Evolutionary conservation across 2,888 invertebrate species (phyloP).

Genomic region (Pammene fasciana): DNA sequence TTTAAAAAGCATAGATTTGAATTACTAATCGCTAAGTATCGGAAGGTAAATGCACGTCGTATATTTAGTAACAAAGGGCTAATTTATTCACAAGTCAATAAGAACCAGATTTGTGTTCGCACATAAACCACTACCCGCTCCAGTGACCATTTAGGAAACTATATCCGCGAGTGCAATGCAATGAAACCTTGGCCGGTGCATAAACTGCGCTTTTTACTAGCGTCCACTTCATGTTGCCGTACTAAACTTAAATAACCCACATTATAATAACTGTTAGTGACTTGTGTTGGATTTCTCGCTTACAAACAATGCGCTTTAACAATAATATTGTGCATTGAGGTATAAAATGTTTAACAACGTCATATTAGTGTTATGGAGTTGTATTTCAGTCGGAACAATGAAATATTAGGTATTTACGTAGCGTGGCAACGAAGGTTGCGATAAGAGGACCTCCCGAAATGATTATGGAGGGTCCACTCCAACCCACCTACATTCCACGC

Average conservation of each 20-base stretch:
- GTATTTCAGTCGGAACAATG: constrained; percentile 18
- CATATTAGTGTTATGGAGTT: constrained; percentile 21
- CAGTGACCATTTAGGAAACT: constrained; percentile 38
- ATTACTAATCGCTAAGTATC: too few species aligned
- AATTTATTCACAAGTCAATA: too few species aligned
- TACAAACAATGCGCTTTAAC: constrained; percentile 37
- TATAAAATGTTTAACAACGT: constrained; percentile 21
- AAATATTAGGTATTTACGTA: constrained; percentile 33
- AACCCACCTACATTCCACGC: constrained; percentile 58
- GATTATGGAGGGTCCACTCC: constrained; percentile 43
- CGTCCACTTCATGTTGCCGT: constrained; percentile 44
- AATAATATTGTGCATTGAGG: constrained; percentile 24
- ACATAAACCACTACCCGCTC: constrained; percentile 29
- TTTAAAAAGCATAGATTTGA: too few species aligned
- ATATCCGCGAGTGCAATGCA: constrained; percentile 43
- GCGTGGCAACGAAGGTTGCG: constrained; percentile 12
- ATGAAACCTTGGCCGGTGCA: constrained; percentile 54
- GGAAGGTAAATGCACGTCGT: too few species aligned
- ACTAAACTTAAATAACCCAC: constrained; percentile 58
- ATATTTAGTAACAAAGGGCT: too few species aligned
- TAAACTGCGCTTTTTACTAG: constrained; percentile 54
- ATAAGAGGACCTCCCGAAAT: constrained; percentile 31
- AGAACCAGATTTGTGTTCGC: not conserved
- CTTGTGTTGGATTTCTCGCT: constrained; percentile 45
- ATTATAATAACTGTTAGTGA: constrained; percentile 55